phyloP scores from a whole-genome alignment of 2,888 invertebrate genomes.

The Julus scandinavius region DNA sequence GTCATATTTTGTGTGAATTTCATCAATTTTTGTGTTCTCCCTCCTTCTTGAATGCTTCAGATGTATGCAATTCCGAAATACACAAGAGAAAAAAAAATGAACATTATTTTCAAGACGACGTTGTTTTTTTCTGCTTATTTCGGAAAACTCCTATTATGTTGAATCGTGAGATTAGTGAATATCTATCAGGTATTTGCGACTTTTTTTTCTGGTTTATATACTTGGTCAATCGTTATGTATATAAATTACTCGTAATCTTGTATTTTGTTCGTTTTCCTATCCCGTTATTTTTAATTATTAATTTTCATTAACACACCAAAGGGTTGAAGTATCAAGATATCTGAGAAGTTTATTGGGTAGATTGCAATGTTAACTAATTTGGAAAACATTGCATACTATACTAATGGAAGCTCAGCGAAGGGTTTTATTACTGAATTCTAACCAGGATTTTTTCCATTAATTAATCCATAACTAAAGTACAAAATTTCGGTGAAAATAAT shows the following conservation, averaged over 20 bases:
- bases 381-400: background rate
- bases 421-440: slow-evolving; percentile 40
- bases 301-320: slow-evolving; percentile 44
- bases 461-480: slow-evolving; percentile 45
- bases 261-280: background rate
- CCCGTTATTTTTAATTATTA: slow-evolving; percentile 40
- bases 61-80: slow-evolving; percentile 21
- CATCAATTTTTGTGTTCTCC: background rate
- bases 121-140: slow-evolving; percentile 23
- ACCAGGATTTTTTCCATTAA: slow-evolving; percentile 19
- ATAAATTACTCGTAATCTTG: background rate
- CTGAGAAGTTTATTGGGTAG: background rate
- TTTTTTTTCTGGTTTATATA: slow-evolving; percentile 7
- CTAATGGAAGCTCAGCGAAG: background rate
- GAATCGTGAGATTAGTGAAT: slow-evolving; percentile 22
- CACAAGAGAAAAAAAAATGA: background rate
- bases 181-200: background rate
- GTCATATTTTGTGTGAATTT: slow-evolving; percentile 28
- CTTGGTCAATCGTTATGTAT: slow-evolving; percentile 44
- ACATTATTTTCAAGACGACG: slow-evolving; percentile 26
- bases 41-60: background rate
- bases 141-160: slow-evolving; percentile 44
- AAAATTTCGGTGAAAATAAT: slow-evolving; percentile 28
- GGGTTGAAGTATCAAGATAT: slow-evolving; percentile 13
- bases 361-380: background rate